Evolutionary conservation across 2,888 invertebrate genomes (phyloP).

Genomic region (Pristionchus arcanus): DNA sequence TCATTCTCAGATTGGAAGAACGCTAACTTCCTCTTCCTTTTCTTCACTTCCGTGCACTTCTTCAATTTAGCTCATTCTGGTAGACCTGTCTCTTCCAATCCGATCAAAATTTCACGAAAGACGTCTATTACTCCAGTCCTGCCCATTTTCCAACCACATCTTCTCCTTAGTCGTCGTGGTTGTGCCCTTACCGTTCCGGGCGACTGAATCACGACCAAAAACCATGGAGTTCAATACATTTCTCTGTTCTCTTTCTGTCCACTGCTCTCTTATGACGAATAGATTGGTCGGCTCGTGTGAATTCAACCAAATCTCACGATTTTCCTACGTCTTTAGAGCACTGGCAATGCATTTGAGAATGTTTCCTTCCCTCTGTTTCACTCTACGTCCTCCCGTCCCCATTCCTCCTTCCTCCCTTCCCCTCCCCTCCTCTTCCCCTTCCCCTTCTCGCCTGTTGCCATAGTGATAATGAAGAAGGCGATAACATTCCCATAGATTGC

Average conservation of each 20-base stretch:
- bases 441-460: conserved; percentile 26
- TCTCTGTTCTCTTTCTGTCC: not conserved
- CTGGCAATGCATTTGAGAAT: not conserved
- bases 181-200: no score
- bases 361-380: not conserved
- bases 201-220: not conserved
- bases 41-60: not conserved
- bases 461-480: conserved; percentile 39
- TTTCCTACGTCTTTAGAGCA: not conserved
- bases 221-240: not conserved
- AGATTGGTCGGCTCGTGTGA: not conserved
- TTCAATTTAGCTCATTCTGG: no score
- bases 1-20: conserved; percentile 8
- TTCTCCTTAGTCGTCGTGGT: no score
- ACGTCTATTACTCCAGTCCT: no score
- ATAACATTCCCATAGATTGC: conserved; percentile 38
- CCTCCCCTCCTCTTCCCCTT: not conserved
- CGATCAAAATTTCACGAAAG: no score
- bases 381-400: not conserved
- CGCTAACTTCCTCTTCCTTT: conserved; percentile 13
- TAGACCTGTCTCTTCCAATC: no score
- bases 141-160: no score
- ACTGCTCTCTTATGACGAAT: not conserved
- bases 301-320: conserved; percentile 16
- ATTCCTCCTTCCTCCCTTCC: not conserved